A percentile compares a stretch with the other conserved stretches of the same genome.
These are phyloP conservation scores for Ophiodon elongatus DNA, from an alignment of 2,113 vertebrate genomes.

Conservation along the genomic window DNA sequence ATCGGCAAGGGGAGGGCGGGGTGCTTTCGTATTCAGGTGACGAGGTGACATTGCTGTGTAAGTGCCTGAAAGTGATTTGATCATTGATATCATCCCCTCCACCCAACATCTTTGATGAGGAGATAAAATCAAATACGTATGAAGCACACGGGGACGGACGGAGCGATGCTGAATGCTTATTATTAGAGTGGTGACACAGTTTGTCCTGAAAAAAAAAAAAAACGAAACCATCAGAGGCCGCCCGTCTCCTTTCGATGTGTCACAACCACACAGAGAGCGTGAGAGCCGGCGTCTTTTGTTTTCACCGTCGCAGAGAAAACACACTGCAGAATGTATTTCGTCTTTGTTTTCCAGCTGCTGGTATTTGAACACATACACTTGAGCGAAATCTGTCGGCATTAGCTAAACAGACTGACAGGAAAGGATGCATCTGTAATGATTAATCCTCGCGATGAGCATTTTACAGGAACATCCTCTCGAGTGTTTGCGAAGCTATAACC, in stretches of 20 bases:
- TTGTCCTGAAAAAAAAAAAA: slow-evolving; percentile 22
- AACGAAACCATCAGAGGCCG: neutral
- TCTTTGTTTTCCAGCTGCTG: slow-evolving; percentile 74
- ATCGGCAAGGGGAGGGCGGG: slow-evolving; percentile 40
- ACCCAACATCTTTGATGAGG: slow-evolving; percentile 61
- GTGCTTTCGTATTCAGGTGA: slow-evolving; percentile 71
- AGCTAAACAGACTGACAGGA: slow-evolving; percentile 8
- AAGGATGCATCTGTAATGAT: slow-evolving; percentile 25
- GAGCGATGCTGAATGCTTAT: slow-evolving; percentile 40
- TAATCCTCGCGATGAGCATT: slow-evolving; percentile 45
- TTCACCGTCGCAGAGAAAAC: slow-evolving; percentile 35
- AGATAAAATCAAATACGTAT: slow-evolving; percentile 65
- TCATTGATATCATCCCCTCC: slow-evolving; percentile 69
- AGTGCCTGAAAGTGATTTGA: slow-evolving; percentile 72
- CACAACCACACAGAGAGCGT: neutral
- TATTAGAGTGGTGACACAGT: slow-evolving; percentile 39
- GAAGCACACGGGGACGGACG: slow-evolving; percentile 25
- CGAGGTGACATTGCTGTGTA: slow-evolving; percentile 72
- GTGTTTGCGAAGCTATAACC: slow-evolving; percentile 36
- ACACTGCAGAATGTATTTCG: slow-evolving; percentile 30
- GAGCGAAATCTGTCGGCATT: slow-evolving; percentile 60
- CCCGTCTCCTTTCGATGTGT: slow-evolving; percentile 41
- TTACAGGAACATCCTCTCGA: slow-evolving; percentile 48
- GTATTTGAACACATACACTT: slow-evolving; percentile 55
- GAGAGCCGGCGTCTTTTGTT: slow-evolving; percentile 21